Evolutionary conservation across 2,888 invertebrate species (phyloP).

Genomic region (Leuctra nigra): DNA sequence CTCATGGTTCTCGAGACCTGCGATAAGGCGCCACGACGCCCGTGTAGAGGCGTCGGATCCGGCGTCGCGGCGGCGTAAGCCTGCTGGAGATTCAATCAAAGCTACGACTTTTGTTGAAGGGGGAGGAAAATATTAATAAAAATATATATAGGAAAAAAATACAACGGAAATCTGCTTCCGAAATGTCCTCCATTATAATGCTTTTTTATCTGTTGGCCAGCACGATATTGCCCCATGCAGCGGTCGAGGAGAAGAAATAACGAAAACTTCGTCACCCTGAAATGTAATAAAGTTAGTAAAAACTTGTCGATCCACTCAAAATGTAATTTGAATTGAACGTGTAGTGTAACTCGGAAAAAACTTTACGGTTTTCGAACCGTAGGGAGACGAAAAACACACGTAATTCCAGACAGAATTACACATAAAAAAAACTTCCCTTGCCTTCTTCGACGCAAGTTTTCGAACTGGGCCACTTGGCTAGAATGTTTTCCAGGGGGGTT

Average conservation of each 20-base stretch:
- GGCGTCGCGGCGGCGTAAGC: not conserved
- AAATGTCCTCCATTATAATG: no score
- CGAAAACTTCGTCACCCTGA: constrained; percentile 6
- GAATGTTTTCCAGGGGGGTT: constrained; percentile 3
- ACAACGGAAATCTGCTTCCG: no score
- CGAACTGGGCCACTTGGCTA: constrained; percentile 24
- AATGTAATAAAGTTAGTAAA: constrained; percentile 20
- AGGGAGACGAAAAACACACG: not conserved
- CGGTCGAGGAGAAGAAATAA: not conserved
- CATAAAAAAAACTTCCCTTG: constrained; percentile 19
- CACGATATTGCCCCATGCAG: not conserved
- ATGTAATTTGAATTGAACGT: constrained; percentile 24
- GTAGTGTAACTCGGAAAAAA: constrained; percentile 18
- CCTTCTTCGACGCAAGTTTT: constrained; percentile 10
- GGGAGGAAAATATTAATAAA: constrained; percentile 16
- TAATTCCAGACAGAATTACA: constrained; percentile 20
- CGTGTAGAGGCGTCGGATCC: not conserved
- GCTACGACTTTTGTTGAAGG: not conserved
- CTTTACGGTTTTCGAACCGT: not conserved
- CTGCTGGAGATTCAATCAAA: constrained; percentile 9
- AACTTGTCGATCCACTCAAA: constrained; percentile 21
- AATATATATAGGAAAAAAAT: constrained; percentile 5
- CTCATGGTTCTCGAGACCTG: not conserved
- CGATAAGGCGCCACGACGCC: not conserved
- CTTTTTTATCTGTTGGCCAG: not conserved